A percentile compares a stretch with the other conserved stretches of the same genome.
Conservation (phyloP, 2,113 vertebrate genomes). For the Eulacestoma nigropectus region DNA sequence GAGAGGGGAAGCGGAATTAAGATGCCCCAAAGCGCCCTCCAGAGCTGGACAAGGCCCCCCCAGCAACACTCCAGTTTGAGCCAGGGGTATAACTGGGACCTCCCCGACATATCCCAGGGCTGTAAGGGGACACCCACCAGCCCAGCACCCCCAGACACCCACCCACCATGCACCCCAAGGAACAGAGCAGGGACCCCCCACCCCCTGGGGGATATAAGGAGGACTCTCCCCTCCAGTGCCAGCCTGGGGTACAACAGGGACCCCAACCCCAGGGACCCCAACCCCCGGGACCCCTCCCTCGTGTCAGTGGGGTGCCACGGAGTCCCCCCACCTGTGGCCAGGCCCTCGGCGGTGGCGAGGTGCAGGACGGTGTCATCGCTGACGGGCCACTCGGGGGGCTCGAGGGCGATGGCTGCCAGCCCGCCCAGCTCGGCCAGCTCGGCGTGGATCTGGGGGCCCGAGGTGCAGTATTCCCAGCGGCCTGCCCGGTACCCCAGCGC, state of each 20-base stretch:
- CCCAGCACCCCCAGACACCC: not conserved
- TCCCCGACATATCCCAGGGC: too few relatives aligned
- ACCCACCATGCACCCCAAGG: not conserved
- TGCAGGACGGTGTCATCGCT: slow-evolving; percentile 84
- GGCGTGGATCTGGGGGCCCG: slow-evolving; percentile 75
- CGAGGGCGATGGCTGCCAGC: slow-evolving; percentile 63
- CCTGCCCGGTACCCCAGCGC: slow-evolving; percentile 78
- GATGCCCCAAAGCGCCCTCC: not conserved
- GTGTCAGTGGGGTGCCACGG: fast-evolving
- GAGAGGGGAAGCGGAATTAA: not conserved
- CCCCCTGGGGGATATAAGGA: fast-evolving
- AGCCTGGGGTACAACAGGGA: not conserved
- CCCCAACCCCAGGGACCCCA: not conserved
- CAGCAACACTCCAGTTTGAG: not conserved
- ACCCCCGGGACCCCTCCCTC: not conserved
- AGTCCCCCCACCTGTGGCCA: slow-evolving; percentile 71
- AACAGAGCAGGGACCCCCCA: not conserved
- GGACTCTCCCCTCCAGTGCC: not conserved
- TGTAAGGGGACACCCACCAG: fast-evolving
- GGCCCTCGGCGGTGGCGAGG: slow-evolving; percentile 78
- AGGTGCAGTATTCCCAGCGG: slow-evolving; percentile 81
- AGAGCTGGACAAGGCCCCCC: not conserved
- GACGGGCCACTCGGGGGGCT: slow-evolving; percentile 81
- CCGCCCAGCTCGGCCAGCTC: slow-evolving; percentile 78
- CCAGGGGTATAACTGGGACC: not conserved